Evolutionary conservation across 23 tunicate species (phyloP), one percentile per base, ranked within the genome.

Genomic region (Botrylloides violaceus): DNA sequence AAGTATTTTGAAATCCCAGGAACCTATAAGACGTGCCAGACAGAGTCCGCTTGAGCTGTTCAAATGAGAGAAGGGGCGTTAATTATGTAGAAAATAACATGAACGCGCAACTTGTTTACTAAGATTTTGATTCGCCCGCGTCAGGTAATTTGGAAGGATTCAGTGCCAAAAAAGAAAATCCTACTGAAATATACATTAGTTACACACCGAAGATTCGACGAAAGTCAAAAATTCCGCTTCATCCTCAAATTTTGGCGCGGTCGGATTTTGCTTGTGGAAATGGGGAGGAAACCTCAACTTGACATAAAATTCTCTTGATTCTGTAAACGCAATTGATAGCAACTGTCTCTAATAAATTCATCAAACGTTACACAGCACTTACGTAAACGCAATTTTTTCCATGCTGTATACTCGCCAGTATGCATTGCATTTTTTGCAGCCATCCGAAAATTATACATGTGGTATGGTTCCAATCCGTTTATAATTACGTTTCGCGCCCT

Each of bases 401-500:
- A 68, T 1, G 74, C 56, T 26, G 74, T 68, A 22, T 68, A 68
- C 24, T 19, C 30, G 5, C 74, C 74, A 5, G 25, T 19, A 15
- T 21, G 22, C 1, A 0, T 43, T 19, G 74, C 26, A 37, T 68
- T 68, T 22, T 1, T 36, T 2, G 74, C 74, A 5, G 37, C 74
- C 74, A 68, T 68, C 37, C 74, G 43, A 43, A 68, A 68, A 25
- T 68, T 35, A 43, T 68, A 68, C 22, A 68, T 30, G 26, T 56
- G 56, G n/a, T 68, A 68, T 9, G 74, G 32, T 20, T 39, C 58
- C 58, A 68, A 22, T n/a, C 37, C 37, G 12, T 43, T 27, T 39
- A 68, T 36, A 6, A 18, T 31, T 4, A 68, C 58, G n/a, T 36
- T 68, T 26, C 74, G 36, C 26, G 74, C 57, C 19, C 28, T 20